A percentile compares a stretch with the other conserved stretches of the same genome.
phyloP scores from a whole-genome alignment of 2,113 vertebrate genomes.

The Motacilla alba region DNA sequence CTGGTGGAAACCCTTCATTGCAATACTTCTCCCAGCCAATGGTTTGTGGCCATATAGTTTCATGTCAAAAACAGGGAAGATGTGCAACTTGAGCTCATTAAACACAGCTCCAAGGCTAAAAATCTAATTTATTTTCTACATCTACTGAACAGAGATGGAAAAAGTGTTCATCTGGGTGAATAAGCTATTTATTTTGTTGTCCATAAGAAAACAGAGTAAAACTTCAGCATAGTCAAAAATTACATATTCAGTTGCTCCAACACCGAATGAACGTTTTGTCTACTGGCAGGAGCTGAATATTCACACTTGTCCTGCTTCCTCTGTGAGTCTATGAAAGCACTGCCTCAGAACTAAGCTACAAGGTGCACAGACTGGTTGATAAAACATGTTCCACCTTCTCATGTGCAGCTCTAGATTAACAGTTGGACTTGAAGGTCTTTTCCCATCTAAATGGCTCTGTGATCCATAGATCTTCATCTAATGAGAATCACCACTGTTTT shows the following conservation, averaged over 20 bases:
- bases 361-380: background rate
- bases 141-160: background rate
- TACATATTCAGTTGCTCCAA: background rate
- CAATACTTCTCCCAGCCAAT: background rate
- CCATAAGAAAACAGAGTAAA: background rate
- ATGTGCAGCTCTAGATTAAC: background rate
- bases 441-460: rapidly evolving
- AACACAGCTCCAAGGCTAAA: background rate
- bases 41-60: constrained; percentile 3
- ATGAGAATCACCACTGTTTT: background rate
- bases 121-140: background rate
- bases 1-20: constrained; percentile 25
- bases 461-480: background rate
- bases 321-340: background rate
- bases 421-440: background rate
- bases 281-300: background rate
- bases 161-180: background rate
- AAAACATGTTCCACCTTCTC: background rate
- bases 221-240: background rate
- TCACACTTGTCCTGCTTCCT: background rate
- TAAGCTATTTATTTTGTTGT: background rate
- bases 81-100: constrained; percentile 2
- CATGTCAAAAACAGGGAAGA: constrained; percentile 2
- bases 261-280: background rate
- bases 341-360: background rate